A percentile compares a stretch with the other conserved stretches of the same genome.
These are phyloP conservation scores for Salmo trutta DNA, from an alignment of 2,797 vertebrate species.

Conservation along the genomic window DNA sequence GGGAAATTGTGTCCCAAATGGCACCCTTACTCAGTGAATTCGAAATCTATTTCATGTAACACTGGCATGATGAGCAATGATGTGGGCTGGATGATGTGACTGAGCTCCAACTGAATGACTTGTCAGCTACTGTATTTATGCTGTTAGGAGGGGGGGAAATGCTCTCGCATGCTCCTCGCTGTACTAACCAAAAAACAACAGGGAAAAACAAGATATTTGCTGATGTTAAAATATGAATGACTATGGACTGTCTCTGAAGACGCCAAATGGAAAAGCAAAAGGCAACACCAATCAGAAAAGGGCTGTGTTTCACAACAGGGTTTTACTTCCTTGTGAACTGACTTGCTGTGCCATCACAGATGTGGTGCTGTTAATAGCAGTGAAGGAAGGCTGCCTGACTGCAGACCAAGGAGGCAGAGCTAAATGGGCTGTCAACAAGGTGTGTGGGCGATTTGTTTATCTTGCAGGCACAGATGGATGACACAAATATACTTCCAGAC, in stretches of 20 bases:
- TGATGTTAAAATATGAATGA: no score
- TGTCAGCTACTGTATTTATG: neutral
- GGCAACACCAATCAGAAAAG: neutral
- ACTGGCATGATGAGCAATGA: neutral
- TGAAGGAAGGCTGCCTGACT: no score
- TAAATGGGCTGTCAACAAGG: neutral
- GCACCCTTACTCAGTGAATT: neutral
- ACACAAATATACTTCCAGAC: conserved; percentile 14
- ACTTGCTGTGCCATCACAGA: neutral
- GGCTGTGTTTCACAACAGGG: neutral
- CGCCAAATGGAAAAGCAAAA: neutral
- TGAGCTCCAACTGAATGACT: neutral
- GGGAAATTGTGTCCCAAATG: neutral
- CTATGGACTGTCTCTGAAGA: no score
- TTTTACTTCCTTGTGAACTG: neutral
- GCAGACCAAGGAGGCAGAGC: neutral
- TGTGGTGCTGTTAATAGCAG: conserved; percentile 2
- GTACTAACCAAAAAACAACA: no score
- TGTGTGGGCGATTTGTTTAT: conserved; percentile 5
- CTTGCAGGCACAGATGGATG: conserved; percentile 6
- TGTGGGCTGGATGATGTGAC: neutral
- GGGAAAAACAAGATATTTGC: no score
- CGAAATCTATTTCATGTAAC: neutral
- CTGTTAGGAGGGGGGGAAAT: no score
- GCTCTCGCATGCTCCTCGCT: no score